Base-by-base conservation (phyloP, 2,888 invertebrate species). In the Aspidiotus rigidus region DNA sequence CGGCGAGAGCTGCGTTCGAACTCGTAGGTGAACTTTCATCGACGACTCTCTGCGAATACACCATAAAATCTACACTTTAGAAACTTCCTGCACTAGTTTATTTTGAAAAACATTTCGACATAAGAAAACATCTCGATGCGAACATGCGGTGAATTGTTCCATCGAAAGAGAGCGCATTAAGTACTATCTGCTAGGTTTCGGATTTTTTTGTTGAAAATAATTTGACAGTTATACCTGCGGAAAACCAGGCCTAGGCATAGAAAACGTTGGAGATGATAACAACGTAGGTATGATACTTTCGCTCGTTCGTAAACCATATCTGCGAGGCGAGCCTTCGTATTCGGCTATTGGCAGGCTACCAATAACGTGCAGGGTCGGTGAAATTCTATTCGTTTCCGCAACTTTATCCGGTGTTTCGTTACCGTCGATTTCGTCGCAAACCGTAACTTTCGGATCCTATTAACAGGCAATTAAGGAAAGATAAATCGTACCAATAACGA, bases 271-370 rank as follows among this genome's bases (percentile, higher is more conserved):
- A 62, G 86, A 83, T 71, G 83, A 82, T 71, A 84, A 78, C 72
- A 75, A 83, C 78, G 76, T 82, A 80, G 70, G 81, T 70, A 72
- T 70, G 79, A 77, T 82, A 81, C 66, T 77, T 75, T 74, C 76
- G 57, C 42, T 70, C 71, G 74, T 76, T 40, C 85, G 82, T 70
- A 86, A 83, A 7, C 92, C 93, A 77, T 93, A 93, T 74, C 93
- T 84, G 74, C 92, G 81, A 15, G 93, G 93, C 56, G 93, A 93
- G 15, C 91, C 93, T 74, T 93, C 92, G 77, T 94, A 94, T 76
- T 93, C 91, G 17, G 93, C 92, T 74, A 94, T 93, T n/a, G 93
- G 93, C 75, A 91, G 81, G 78, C 85, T 88, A 61, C 90, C 90
- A 75, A 90, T 90, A 56, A 89, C 85, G 75, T 86, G 81, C 78